Evolutionary conservation across 2,888 invertebrate species (phyloP).

Genomic region (Oligia latruncula): DNA sequence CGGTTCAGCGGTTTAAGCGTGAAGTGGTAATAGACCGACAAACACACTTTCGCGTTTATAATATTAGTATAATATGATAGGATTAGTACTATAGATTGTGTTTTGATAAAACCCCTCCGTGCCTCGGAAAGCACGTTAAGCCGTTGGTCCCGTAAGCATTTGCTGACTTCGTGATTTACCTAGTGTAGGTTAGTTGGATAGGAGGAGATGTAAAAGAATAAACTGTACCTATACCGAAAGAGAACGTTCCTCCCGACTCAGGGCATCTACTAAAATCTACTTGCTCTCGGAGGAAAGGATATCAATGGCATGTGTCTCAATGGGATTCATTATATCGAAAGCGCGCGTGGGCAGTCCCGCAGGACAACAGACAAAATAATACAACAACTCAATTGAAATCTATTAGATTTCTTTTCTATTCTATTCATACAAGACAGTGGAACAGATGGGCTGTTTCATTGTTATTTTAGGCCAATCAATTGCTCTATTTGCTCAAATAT

Average conservation of each 20-base stretch:
- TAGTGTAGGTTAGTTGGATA: too few species aligned
- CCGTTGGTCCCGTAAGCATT: too few species aligned
- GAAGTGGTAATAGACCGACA: too few species aligned
- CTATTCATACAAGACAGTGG: slow-evolving; percentile 8
- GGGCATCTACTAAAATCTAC: background rate
- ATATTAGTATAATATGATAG: too few species aligned
- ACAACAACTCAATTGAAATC: slow-evolving; percentile 31
- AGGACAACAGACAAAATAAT: slow-evolving; percentile 31
- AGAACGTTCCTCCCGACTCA: background rate
- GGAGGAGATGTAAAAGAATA: background rate
- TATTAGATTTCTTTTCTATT: slow-evolving; percentile 26
- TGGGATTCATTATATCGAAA: slow-evolving; percentile 39
- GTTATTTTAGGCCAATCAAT: slow-evolving; percentile 29
- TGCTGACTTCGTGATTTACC: too few species aligned
- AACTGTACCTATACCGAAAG: slow-evolving; percentile 4
- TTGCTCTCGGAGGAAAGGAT: background rate
- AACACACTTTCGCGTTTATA: too few species aligned
- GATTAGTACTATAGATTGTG: too few species aligned
- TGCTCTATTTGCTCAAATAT: slow-evolving; percentile 18
- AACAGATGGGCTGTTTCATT: slow-evolving; percentile 9
- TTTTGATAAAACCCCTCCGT: too few species aligned
- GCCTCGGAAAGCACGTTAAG: too few species aligned
- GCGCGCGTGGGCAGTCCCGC: slow-evolving; percentile 22
- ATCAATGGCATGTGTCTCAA: slow-evolving; percentile 11
- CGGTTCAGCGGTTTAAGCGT: too few species aligned